A percentile compares a stretch with the other conserved stretches of the same genome.
Evolutionary conservation across 2,113 vertebrate genomes (phyloP).

Genomic region (Calonectris borealis): DNA sequence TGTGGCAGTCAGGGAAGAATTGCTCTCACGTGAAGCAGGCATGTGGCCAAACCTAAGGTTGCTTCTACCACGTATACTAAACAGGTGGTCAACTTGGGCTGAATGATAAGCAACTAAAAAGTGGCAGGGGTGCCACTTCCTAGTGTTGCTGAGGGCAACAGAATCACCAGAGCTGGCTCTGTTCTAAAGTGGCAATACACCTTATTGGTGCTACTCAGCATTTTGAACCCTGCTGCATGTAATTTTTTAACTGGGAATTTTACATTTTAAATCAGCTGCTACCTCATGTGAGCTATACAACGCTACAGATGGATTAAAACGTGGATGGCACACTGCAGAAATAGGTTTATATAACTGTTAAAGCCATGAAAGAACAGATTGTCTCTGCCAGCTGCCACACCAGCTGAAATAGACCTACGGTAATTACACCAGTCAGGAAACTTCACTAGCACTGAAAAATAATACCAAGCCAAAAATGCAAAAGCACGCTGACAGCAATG

Average conservation of each 20-base stretch:
- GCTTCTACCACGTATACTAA: neutral
- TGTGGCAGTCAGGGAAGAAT: neutral
- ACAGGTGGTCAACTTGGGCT: neutral
- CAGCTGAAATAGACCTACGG: neutral
- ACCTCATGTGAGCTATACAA: neutral
- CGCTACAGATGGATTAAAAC: neutral
- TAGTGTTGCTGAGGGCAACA: neutral
- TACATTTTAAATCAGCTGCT: constrained; percentile 1
- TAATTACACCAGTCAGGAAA: neutral
- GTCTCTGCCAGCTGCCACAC: constrained; percentile 41
- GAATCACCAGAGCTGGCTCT: neutral
- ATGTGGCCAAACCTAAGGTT: neutral
- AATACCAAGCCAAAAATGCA: neutral
- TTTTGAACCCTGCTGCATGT: neutral
- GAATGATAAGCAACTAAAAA: neutral
- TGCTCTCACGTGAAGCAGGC: neutral
- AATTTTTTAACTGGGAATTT: neutral
- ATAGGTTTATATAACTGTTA: neutral
- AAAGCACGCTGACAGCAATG: neutral
- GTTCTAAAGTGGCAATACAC: neutral
- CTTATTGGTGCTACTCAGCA: neutral
- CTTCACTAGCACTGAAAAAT: neutral
- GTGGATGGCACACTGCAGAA: neutral
- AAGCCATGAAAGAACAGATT: constrained; percentile 22
- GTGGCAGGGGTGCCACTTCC: neutral